Conservation (phyloP, 1,140 invertebrate genomes). For the Ips typographus region DNA sequence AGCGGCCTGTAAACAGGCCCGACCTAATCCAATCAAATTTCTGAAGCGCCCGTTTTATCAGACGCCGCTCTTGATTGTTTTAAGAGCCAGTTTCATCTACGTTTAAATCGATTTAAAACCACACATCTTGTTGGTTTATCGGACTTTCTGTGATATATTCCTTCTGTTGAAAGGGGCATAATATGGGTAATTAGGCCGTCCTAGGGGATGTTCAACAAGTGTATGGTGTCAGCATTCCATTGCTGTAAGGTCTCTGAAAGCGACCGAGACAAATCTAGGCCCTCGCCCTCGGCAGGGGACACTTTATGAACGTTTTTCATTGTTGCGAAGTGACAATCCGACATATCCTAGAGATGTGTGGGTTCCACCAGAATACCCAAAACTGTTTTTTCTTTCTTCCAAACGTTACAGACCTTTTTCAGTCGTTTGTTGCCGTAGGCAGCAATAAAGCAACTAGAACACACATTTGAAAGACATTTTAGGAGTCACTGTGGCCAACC, state of each 20-base stretch:
- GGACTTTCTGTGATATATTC: no score
- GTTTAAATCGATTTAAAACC: neutral
- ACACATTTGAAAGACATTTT: neutral
- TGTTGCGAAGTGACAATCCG: constrained; percentile 31
- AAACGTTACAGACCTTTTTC: neutral
- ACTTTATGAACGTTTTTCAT: constrained; percentile 33
- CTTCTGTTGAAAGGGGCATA: neutral
- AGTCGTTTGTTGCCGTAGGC: no score
- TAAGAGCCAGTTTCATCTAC: neutral
- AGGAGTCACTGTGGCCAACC: constrained; percentile 23
- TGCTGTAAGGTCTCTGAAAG: constrained; percentile 1
- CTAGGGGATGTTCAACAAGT: constrained; percentile 4
- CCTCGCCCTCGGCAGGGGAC: constrained; percentile 22
- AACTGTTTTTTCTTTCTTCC: constrained; percentile 3
- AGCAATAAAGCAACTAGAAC: neutral
- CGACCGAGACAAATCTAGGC: constrained; percentile 28
- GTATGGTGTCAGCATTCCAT: constrained; percentile 4
- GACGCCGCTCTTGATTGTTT: constrained; percentile 9
- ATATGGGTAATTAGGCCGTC: neutral
- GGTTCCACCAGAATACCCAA: neutral
- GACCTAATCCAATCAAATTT: constrained; percentile 22
- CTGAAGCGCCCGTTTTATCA: neutral
- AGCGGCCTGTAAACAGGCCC: constrained; percentile 30
- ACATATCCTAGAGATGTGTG: constrained; percentile 21
- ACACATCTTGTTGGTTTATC: no score